Conservation (phyloP, 1,140 invertebrate species). For the Drosophila novamexicana region DNA sequence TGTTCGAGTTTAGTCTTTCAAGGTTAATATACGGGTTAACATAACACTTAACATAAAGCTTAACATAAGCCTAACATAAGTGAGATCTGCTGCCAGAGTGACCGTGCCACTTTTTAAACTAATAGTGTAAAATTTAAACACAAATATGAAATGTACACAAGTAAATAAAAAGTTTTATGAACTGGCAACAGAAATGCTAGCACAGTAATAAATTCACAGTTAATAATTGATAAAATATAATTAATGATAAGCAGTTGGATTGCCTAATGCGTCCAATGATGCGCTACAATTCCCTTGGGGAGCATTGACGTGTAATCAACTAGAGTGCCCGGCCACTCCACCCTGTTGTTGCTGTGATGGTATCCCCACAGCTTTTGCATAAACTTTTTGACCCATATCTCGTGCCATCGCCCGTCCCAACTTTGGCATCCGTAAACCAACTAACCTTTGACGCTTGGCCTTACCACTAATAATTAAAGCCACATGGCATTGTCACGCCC, state of each 20-base stretch:
- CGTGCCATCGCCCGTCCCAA: neutral
- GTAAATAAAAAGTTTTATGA: too few species aligned
- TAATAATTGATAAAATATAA: neutral
- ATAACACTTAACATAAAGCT: too few species aligned
- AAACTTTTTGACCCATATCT: slow-evolving; percentile 20
- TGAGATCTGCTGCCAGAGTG: too few species aligned
- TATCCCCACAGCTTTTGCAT: neutral
- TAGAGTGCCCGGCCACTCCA: slow-evolving; percentile 27
- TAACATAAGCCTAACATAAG: too few species aligned
- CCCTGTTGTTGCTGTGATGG: neutral
- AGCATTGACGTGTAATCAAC: slow-evolving; percentile 30
- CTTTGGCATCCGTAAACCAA: slow-evolving; percentile 21
- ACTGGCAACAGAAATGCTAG: too few species aligned
- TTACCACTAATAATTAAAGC: slow-evolving; percentile 54
- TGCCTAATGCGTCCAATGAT: neutral
- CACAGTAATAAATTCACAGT: too few species aligned
- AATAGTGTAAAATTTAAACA: too few species aligned
- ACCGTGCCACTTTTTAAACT: too few species aligned
- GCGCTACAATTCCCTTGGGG: neutral
- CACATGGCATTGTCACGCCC: slow-evolving; percentile 45
- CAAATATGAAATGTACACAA: too few species aligned
- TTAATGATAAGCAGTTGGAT: neutral
- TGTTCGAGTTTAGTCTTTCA: too few species aligned
- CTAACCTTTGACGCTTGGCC: slow-evolving; percentile 38
- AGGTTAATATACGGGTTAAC: too few species aligned